Conservation (phyloP, 2,888 invertebrate species). For the Pedicia rivosa region DNA sequence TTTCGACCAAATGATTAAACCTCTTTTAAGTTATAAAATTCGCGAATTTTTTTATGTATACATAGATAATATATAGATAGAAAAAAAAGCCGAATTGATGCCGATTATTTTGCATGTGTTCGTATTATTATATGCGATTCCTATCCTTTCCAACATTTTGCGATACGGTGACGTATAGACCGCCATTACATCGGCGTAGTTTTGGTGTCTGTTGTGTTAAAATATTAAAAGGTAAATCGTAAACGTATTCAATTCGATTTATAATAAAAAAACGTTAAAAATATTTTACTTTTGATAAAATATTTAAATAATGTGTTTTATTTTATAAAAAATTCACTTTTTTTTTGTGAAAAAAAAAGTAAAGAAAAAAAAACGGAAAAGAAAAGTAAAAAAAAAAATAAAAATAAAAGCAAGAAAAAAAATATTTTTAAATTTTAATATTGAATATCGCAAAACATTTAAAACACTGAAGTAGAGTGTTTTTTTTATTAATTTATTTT, state of each 20-base stretch:
- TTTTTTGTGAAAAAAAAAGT: not conserved
- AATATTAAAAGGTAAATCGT: too few species aligned
- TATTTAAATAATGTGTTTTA: not conserved
- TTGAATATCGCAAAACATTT: too few species aligned
- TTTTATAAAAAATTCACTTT: not conserved
- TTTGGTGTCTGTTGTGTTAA: conserved; percentile 13
- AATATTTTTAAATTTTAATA: too few species aligned
- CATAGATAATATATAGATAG: too few species aligned
- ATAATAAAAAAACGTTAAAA: too few species aligned
- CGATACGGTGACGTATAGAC: conserved; percentile 31
- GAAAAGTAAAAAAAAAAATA: not conserved
- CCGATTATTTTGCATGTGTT: conserved; percentile 9
- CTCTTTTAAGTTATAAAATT: too few species aligned
- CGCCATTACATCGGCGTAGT: conserved; percentile 31
- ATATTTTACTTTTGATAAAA: not conserved
- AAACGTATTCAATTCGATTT: too few species aligned
- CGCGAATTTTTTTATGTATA: too few species aligned
- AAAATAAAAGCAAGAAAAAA: not conserved
- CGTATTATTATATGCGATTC: conserved; percentile 6
- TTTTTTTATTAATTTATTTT: too few species aligned
- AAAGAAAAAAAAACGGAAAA: not conserved
- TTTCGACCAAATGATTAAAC: too few species aligned
- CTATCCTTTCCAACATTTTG: conserved; percentile 13
- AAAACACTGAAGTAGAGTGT: too few species aligned
- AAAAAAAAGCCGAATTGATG: not conserved